Evolutionary conservation across 2,888 invertebrate genomes (phyloP), one percentile per base, ranked within the genome.

Genomic region (Pyrgus malvae): DNA sequence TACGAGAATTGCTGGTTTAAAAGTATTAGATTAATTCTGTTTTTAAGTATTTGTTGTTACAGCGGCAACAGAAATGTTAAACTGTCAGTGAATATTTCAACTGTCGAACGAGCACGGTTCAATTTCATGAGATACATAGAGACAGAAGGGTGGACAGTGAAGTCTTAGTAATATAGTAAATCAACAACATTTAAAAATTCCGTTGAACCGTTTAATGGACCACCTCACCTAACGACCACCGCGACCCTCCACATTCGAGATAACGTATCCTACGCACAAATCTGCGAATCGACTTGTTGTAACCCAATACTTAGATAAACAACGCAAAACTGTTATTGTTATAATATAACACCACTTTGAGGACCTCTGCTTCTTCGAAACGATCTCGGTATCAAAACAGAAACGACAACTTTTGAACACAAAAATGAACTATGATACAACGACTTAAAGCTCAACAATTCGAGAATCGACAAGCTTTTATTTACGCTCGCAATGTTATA

Each of bases 271-370:
- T 80, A 84, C 85, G 82, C 85, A 84, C 80, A 80, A 78, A 83
- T 85, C 84, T 77, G 74, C 80, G 78, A 83, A 83, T 70, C 70
- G 67, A 73, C 74, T 74, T 61, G 68, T 46, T 21, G 84, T 80
- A 85, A 86, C 78, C 61, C 64, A 73, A 86, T 69, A 84, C 83
- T 55, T 64, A 67, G 70, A 68, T 76, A 74, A 80, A 80, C 81
- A 83, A 79, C 68, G 70, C 74, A 79, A 78, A 80, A 80, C 68
- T 80, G 78, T 80, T 83, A 82, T 84, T 80, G 72, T 76, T 72
- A 72, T 67, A 69, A 67, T 74, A 69, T 64, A 63, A 59, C 65
- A 72, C 65, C 70, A 61, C 67, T 40, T 46, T 42, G 75, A 69
- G 70, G 73, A 76, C 78, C 76, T 74, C 70, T 69, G 72, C 73